phyloP scores from a whole-genome alignment of 2,888 invertebrate genomes.

The Cenopis cana region DNA sequence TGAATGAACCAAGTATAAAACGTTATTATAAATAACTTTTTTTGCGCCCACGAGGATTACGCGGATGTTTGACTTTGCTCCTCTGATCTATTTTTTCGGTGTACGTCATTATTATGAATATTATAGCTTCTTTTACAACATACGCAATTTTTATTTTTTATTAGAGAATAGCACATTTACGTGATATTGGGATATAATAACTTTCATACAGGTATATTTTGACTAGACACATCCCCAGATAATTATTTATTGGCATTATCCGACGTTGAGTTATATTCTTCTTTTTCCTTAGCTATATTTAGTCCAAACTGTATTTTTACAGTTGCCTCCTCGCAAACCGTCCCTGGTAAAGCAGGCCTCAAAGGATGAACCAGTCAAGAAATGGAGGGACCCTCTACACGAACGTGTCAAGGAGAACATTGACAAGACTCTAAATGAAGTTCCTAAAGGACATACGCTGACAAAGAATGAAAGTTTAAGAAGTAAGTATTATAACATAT shows the following conservation, averaged over 20 bases:
- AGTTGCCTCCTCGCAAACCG: conserved; percentile 80
- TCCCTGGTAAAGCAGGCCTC: conserved; percentile 78
- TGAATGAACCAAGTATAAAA: conserved; percentile 32
- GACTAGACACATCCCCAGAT: not conserved
- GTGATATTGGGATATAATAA: conserved; percentile 17
- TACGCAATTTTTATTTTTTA: conserved; percentile 20
- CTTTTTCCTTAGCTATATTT: not conserved
- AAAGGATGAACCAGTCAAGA: conserved; percentile 79
- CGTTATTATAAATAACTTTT: conserved; percentile 18
- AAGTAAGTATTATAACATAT: conserved; percentile 66
- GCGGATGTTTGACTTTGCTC: conserved; percentile 35
- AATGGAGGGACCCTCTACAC: conserved; percentile 82
- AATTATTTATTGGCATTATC: not conserved
- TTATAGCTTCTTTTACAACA: conserved; percentile 28
- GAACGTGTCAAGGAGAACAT: conserved; percentile 83
- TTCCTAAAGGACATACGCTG: conserved; percentile 81
- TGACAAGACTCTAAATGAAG: conserved; percentile 80
- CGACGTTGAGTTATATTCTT: not conserved
- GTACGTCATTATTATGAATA: conserved; percentile 37
- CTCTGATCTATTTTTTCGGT: conserved; percentile 28
- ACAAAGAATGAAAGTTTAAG: conserved; percentile 83
- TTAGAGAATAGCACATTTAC: conserved; percentile 21
- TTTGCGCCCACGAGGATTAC: conserved; percentile 29
- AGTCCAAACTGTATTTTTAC: conserved; percentile 47
- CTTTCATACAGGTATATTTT: not conserved